Conservation (phyloP, 2,797 vertebrate genomes). For the Poecilia picta region DNA sequence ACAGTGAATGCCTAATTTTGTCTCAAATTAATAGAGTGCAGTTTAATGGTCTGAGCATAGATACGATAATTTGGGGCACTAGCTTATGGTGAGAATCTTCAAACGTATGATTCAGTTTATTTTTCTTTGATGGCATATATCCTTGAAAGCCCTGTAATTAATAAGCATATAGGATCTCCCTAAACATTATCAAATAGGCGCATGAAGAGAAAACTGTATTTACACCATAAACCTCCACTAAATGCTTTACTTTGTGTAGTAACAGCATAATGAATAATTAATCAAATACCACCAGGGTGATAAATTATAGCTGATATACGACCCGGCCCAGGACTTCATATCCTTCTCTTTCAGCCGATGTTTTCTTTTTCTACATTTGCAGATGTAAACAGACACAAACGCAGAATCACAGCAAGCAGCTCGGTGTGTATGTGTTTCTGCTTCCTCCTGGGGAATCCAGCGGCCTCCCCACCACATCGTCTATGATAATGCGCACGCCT, state of each 20-base stretch:
- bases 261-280: slow-evolving; percentile 70
- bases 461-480: slow-evolving; percentile 42
- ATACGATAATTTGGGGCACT: slow-evolving; percentile 26
- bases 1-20: slow-evolving; percentile 36
- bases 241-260: slow-evolving; percentile 62
- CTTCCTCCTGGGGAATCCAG: slow-evolving; percentile 40
- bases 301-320: slow-evolving; percentile 58
- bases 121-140: slow-evolving; percentile 43
- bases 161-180: slow-evolving; percentile 23
- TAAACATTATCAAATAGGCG: slow-evolving; percentile 18
- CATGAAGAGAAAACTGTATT: slow-evolving; percentile 1
- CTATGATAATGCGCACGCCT: slow-evolving; percentile 41
- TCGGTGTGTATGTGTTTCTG: slow-evolving; percentile 23
- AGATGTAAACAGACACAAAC: not conserved
- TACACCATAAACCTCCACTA: slow-evolving; percentile 47
- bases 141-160: slow-evolving; percentile 34
- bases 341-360: slow-evolving; percentile 20
- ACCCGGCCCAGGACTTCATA: slow-evolving; percentile 20
- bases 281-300: slow-evolving; percentile 59
- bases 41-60: slow-evolving; percentile 45
- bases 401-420: slow-evolving; percentile 17
- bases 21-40: slow-evolving; percentile 50
- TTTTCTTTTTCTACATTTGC: not conserved
- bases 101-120: slow-evolving; percentile 43
- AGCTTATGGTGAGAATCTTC: slow-evolving; percentile 37